Percentiles rank a stretch among this genome's conserved stretches.
Conservation (phyloP, 2,888 invertebrate genomes). For the Brenthis hecate region DNA sequence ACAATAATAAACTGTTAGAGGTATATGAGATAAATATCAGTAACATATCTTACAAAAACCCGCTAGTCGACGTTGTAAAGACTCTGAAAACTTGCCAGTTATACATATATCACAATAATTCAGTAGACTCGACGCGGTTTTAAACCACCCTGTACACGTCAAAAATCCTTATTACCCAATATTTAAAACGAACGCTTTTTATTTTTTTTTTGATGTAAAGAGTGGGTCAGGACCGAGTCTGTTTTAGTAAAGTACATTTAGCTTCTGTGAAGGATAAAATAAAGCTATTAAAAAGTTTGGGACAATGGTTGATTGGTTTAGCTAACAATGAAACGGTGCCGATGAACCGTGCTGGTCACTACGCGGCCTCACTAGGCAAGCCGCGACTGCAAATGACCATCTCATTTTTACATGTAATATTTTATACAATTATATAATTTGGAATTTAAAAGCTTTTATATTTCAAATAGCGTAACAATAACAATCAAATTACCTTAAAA, state of each 20-base stretch:
- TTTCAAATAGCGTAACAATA: too few species aligned
- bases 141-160: conserved; percentile 1
- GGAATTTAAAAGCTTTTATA: too few species aligned
- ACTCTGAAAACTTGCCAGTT: conserved; percentile 69
- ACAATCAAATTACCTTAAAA: too few species aligned
- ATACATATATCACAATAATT: conserved; percentile 70
- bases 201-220: neutral
- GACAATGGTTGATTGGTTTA: conserved; percentile 23
- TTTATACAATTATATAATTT: too few species aligned
- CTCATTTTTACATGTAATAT: too few species aligned
- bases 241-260: conserved; percentile 30
- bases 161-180: neutral
- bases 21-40: conserved; percentile 62
- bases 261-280: conserved; percentile 22
- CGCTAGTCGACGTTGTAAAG: conserved; percentile 69
- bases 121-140: conserved; percentile 47
- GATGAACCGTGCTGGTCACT: neutral
- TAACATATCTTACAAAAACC: conserved; percentile 63
- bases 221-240: conserved; percentile 18
- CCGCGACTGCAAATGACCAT: too few species aligned
- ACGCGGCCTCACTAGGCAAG: neutral
- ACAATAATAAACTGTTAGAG: conserved; percentile 76
- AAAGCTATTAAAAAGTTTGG: conserved; percentile 32
- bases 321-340: neutral
- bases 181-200: neutral